phyloP scores from a whole-genome alignment of 2,888 invertebrate species.

The Phyllotreta cruciferae region DNA sequence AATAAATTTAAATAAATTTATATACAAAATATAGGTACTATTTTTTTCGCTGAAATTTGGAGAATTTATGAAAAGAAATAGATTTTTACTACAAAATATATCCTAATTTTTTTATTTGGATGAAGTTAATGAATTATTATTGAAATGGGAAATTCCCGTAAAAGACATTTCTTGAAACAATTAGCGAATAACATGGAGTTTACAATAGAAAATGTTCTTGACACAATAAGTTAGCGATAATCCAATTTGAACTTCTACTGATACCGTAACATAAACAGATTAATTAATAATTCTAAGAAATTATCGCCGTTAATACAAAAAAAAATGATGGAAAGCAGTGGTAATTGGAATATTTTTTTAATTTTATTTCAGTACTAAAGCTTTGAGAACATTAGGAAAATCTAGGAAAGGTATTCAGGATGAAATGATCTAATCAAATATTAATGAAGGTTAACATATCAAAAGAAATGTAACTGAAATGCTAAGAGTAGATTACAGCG shows the following conservation, averaged over 20 bases:
- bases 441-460: too few relatives aligned
- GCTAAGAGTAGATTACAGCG: too few relatives aligned
- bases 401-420: too few relatives aligned
- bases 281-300: conserved; percentile 8
- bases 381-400: not conserved
- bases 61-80: too few relatives aligned
- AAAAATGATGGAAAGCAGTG: not conserved
- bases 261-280: conserved; percentile 11
- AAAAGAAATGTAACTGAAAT: too few relatives aligned
- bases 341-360: not conserved
- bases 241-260: conserved; percentile 15
- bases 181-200: conserved; percentile 3
- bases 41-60: too few relatives aligned
- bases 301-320: conserved; percentile 7
- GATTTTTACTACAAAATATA: too few relatives aligned
- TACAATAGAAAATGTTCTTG: conserved; percentile 23
- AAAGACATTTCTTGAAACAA: not conserved
- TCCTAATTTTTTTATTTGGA: too few relatives aligned
- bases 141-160: not conserved
- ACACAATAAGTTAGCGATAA: conserved; percentile 22
- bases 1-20: too few relatives aligned
- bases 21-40: too few relatives aligned
- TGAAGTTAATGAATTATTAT: too few relatives aligned
- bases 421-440: too few relatives aligned
- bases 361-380: not conserved